Evolutionary conservation across 2,113 vertebrate genomes (phyloP).

Genomic region (Pelecanoides urinatrix): DNA sequence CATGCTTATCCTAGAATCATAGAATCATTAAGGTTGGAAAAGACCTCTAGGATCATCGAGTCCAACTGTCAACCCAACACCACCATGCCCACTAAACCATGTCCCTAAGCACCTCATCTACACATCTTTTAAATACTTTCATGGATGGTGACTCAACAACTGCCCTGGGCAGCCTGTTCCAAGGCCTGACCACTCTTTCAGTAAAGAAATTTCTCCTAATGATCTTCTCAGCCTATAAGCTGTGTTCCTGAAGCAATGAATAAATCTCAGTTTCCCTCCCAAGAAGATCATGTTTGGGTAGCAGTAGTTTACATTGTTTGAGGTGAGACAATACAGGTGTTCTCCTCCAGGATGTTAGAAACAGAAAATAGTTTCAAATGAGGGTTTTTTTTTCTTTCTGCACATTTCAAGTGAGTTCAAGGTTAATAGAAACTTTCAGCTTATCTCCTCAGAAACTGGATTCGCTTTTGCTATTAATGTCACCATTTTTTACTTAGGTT

Average conservation of each 20-base stretch:
- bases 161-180: too few species aligned
- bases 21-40: too few species aligned
- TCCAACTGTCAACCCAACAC: too few species aligned
- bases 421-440: background rate
- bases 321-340: background rate
- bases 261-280: background rate
- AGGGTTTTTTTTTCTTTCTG: background rate
- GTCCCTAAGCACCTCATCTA: too few species aligned
- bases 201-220: too few species aligned
- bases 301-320: background rate
- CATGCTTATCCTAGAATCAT: too few species aligned
- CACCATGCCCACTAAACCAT: too few species aligned
- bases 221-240: background rate
- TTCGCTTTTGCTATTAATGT: background rate
- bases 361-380: background rate
- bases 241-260: background rate
- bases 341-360: background rate
- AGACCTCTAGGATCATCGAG: too few species aligned
- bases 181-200: too few species aligned
- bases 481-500: background rate
- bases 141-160: too few species aligned
- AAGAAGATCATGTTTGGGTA: background rate
- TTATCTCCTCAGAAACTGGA: background rate
- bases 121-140: too few species aligned
- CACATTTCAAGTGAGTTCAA: background rate